phyloP scores from a whole-genome alignment of 2,797 vertebrate genomes.

The Sylvilagus floridanus region DNA sequence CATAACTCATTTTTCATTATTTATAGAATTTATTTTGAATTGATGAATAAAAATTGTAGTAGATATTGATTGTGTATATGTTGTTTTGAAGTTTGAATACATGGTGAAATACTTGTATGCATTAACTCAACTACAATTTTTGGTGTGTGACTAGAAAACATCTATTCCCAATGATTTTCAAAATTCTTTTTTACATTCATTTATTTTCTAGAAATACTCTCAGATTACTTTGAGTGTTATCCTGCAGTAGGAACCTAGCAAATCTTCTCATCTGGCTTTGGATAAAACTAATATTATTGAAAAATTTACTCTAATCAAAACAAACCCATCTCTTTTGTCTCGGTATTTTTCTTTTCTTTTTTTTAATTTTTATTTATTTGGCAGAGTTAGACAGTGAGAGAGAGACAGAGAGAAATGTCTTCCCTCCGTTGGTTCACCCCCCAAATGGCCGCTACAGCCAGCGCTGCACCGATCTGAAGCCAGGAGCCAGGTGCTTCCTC shows the following conservation, averaged over 20 bases:
- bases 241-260: neutral
- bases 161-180: neutral
- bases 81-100: neutral
- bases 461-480: too few relatives aligned
- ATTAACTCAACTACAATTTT: neutral
- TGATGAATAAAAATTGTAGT: neutral
- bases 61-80: neutral
- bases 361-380: too few relatives aligned
- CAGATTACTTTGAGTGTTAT: neutral
- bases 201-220: slow-evolving; percentile 14
- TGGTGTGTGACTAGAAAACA: neutral
- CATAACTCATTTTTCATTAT: neutral
- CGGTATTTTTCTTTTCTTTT: neutral
- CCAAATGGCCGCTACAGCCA: too few relatives aligned
- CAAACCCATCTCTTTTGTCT: neutral
- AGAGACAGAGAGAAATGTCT: too few relatives aligned
- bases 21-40: neutral
- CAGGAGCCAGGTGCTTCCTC: too few relatives aligned
- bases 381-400: too few relatives aligned
- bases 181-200: neutral
- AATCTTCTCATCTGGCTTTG: neutral
- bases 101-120: neutral
- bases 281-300: neutral
- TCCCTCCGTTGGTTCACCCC: too few relatives aligned
- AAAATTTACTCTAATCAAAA: neutral